These are phyloP conservation scores for Trachelus tabidus DNA, from an alignment of 2,888 invertebrate species.

Conservation along the genomic window DNA sequence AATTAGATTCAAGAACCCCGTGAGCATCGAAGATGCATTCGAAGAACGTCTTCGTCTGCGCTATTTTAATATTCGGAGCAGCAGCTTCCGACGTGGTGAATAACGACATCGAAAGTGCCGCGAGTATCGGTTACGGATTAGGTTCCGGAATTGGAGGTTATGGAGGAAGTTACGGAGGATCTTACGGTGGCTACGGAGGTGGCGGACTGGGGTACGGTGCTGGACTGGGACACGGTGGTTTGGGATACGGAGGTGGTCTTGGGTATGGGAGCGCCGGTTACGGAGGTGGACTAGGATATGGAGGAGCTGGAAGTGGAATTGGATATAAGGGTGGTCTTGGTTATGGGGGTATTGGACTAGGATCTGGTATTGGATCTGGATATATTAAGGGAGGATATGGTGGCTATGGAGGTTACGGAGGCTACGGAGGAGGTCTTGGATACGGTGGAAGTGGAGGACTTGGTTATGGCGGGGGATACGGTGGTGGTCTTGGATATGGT, in stretches of 20 bases:
- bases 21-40: neutral
- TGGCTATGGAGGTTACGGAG: slow-evolving; percentile 10
- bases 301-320: slow-evolving; percentile 40
- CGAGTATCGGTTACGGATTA: slow-evolving; percentile 27
- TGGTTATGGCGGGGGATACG: slow-evolving; percentile 56
- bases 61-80: neutral
- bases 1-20: neutral
- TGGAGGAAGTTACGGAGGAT: slow-evolving; percentile 62
- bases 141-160: slow-evolving; percentile 34
- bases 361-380: slow-evolving; percentile 14
- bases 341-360: slow-evolving; percentile 50
- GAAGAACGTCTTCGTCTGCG: neutral
- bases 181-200: slow-evolving; percentile 65
- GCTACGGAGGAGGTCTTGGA: slow-evolving; percentile 45
- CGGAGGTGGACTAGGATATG: slow-evolving; percentile 49
- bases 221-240: slow-evolving; percentile 13
- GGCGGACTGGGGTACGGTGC: slow-evolving; percentile 49
- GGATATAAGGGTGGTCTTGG: slow-evolving; percentile 64
- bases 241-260: neutral
- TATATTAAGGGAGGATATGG: slow-evolving; percentile 14
- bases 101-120: slow-evolving; percentile 9
- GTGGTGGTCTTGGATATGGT: slow-evolving; percentile 60
- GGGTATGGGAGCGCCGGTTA: slow-evolving; percentile 19
- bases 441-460: slow-evolving; percentile 58
- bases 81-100: neutral